Evolutionary conservation across 1,140 invertebrate species (phyloP), one percentile per base, ranked within the genome.

Genomic region (Saccostrea echinata): DNA sequence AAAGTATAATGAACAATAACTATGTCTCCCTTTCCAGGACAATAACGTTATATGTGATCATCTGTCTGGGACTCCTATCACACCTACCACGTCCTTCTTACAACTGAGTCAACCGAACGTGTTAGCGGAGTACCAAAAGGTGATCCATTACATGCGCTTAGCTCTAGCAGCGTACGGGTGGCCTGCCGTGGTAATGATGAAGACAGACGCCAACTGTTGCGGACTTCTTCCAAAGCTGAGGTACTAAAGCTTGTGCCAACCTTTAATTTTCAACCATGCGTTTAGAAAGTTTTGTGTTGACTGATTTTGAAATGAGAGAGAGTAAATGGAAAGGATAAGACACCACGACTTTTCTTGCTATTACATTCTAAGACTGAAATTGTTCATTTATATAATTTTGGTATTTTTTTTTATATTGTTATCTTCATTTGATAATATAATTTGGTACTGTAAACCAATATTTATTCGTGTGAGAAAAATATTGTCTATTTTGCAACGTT

Each of bases 41-140:
- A 97, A 97, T 90, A 97, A 98, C 93, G 97, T 97, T 90, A 97
- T 97, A n/a, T 98, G 98, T 92, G 97, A 98, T 94, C 98, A 98
- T 94, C 95, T 98, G 51, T 98, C 97, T 13, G 98, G 98, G 18
- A 97, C 98, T 13, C 96, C 97, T 12, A 96, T 98, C 13, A 98
- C 97, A 21, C 97, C 97, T 16, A 96, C 96, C 51, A 98, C 98
- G 12, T 96, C 97, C 93, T 98, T 98, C 95, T 96, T 98, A 82
- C 97, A 97, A 88, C 95, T 98, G 86, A 97, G 97, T 91, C 97
- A 98, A 94, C 96, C 97, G 64, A 95, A 96, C 52, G 96, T 96
- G 86, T 96, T 97, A 94, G 96, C 97, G 83, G 96, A 97, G 91
- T 98, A 97, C 92, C 96, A 97, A 92, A 96, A 96, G 76, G 97